A percentile compares a stretch with the other conserved stretches of the same genome.
phyloP scores from a whole-genome alignment of 2,888 invertebrate species.

The Alentia gelatinosa region DNA sequence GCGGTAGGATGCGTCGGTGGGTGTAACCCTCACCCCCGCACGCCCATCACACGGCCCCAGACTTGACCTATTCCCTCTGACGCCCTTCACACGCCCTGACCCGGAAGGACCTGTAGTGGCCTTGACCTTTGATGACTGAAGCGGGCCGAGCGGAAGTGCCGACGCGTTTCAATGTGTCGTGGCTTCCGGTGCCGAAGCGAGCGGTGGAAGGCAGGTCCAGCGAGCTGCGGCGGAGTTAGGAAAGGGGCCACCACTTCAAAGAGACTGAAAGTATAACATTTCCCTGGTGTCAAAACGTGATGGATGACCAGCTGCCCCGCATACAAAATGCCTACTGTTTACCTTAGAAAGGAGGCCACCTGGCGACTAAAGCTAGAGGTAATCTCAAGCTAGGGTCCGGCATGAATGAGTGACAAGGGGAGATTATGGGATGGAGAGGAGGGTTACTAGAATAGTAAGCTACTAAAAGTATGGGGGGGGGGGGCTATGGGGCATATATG shows the following conservation, averaged over 20 bases:
- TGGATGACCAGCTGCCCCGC: neutral
- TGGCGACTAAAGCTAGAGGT: neutral
- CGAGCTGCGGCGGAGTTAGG: neutral
- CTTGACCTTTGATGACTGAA: neutral
- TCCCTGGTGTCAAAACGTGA: constrained; percentile 1
- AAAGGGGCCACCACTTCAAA: neutral
- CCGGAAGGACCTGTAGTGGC: neutral
- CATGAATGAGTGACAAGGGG: neutral
- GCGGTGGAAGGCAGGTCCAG: neutral
- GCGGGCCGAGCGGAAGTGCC: neutral
- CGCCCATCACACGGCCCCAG: no score
- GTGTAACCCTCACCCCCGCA: no score
- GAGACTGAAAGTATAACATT: neutral
- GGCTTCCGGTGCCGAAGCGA: neutral
- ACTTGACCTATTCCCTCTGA: neutral
- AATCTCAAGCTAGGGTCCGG: neutral
- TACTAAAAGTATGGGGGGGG: no score
- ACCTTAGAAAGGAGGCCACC: neutral
- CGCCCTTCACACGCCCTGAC: neutral
- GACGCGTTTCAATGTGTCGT: neutral
- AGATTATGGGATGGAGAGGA: no score
- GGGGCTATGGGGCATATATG: no score
- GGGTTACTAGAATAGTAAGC: no score
- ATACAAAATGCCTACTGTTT: neutral
- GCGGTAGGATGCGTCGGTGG: no score